A percentile compares a stretch with the other conserved stretches of the same genome.
Evolutionary conservation across 2,797 vertebrate species (phyloP).

Genomic region (Naso thynnoides): DNA sequence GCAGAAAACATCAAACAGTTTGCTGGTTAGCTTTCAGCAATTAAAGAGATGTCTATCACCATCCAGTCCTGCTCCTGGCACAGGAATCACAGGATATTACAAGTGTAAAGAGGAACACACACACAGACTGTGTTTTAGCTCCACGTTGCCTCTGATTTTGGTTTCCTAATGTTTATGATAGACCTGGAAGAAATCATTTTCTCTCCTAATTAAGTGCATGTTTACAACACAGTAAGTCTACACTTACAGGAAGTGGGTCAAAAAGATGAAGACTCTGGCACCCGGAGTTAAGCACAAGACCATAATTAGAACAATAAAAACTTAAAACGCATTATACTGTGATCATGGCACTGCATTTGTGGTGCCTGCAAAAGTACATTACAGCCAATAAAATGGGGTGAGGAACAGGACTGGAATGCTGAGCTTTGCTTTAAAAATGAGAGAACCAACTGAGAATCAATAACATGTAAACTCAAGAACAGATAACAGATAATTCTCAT

Average conservation of each 20-base stretch:
- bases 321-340: constrained; percentile 14
- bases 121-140: constrained; percentile 26
- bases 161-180: constrained; percentile 51
- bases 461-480: not conserved
- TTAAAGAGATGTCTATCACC: constrained; percentile 38
- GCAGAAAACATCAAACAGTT: constrained; percentile 66
- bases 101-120: constrained; percentile 43
- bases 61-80: constrained; percentile 2
- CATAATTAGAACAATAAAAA: constrained; percentile 22
- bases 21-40: constrained; percentile 61
- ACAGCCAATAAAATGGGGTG: constrained; percentile 24
- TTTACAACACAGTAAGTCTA: constrained; percentile 47
- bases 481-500: not conserved
- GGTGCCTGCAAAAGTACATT: constrained; percentile 27
- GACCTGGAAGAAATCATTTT: constrained; percentile 39
- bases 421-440: constrained; percentile 3
- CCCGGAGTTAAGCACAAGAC: constrained; percentile 8
- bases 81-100: constrained; percentile 33
- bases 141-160: constrained; percentile 27
- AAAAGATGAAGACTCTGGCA: constrained; percentile 32
- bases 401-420: constrained; percentile 25
- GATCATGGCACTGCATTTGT: constrained; percentile 19
- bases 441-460: not conserved
- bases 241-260: constrained; percentile 17
- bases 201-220: constrained; percentile 60